Conservation (phyloP, 2,113 vertebrate genomes). For the Aphelocoma coerulescens region DNA sequence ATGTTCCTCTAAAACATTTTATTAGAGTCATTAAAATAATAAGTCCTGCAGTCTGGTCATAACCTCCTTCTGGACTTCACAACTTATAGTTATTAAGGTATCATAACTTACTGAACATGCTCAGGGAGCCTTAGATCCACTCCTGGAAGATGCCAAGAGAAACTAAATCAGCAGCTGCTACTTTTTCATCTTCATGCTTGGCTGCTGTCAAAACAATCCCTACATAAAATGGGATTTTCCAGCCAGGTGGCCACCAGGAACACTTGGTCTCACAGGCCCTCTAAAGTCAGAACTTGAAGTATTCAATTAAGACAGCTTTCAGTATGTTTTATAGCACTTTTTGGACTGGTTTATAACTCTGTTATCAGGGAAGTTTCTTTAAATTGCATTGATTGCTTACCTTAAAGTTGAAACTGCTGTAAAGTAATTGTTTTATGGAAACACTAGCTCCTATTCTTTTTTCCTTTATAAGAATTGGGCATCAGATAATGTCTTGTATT, state of each 20-base stretch:
- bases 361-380: not conserved
- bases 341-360: not conserved
- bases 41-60: not conserved
- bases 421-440: not conserved
- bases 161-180: constrained; percentile 5
- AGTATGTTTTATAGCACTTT: not conserved
- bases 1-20: not conserved
- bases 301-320: not conserved
- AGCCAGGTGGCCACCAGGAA: not conserved
- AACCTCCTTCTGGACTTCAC: not conserved
- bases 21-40: constrained; percentile 10
- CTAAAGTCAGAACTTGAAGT: not conserved
- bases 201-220: constrained; percentile 36
- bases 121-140: not conserved
- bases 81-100: constrained; percentile 1
- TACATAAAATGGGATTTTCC: constrained; percentile 33
- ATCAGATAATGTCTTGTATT: not conserved
- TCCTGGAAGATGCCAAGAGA: not conserved
- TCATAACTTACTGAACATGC: not conserved
- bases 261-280: not conserved
- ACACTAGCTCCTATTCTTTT: not conserved
- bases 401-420: not conserved
- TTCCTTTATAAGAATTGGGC: not conserved
- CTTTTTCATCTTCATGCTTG: constrained; percentile 22
- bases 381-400: not conserved